Evolutionary conservation across 2,797 vertebrate species (phyloP), one percentile per base, ranked within the genome.

Genomic region (Cygnus olor): DNA sequence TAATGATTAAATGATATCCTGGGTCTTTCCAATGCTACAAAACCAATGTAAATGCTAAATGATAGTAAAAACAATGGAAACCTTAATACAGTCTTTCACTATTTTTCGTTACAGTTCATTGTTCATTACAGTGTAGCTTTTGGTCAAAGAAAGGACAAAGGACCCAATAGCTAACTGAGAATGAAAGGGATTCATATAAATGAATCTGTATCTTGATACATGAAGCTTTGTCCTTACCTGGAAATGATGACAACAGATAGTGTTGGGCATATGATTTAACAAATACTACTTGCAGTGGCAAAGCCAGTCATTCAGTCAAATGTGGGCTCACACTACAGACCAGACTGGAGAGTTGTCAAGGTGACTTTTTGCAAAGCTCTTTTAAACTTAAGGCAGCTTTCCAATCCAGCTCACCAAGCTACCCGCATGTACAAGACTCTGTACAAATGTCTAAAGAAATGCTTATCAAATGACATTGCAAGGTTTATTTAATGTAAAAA

Each of bases 191-290:
- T 81, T 32, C 2, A 0, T 18, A 7, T 22, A 53, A 36, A 65
- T 47, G 34, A 69, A 9, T 88, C 6, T 28, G 71, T 53, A 27
- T 83, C 4, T 18, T 77, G 44, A 8, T 73, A 81, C 10, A 11
- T 40, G 32, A 49, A 82, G 4, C 40, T 85, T 36, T 76, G 9
- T 45, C 22, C 49, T 63, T 89, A 2, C 4, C 21, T 69, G n/a
- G n/a, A 91, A 80, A 79, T 70, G 12, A 14, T 19, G 20, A 28
- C 45, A 63, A 32, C 9, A 53, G 38, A 28, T 6, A 68, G 1
- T 5, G 11, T n/a, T 73, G 34, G 20, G 2, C 0, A 0, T 2
- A 30, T 51, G 11, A 63, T 86, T 58, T 60, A 38, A 71, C 60
- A n/a, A 57, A 53, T 32, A 20, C 1, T 30, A 9, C 8, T 72